Percentiles rank a stretch among this genome's conserved stretches.
phyloP scores from a whole-genome alignment of 2,888 invertebrate species.

The Nasonovia ribisnigri region DNA sequence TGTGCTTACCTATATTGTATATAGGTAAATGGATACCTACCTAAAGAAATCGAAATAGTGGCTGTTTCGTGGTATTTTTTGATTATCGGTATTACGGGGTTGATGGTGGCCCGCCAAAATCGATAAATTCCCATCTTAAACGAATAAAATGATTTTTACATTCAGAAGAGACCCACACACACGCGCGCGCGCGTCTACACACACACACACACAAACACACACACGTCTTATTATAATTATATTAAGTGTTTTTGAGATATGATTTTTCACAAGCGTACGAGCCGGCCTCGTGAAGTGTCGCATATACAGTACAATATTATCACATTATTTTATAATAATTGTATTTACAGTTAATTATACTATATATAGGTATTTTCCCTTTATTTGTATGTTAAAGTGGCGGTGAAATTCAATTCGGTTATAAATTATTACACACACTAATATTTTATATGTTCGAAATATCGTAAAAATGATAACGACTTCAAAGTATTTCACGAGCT shows the following conservation, averaged over 20 bases:
- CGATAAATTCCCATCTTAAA: background rate
- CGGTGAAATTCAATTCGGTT: background rate
- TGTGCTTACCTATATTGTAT: too few species aligned
- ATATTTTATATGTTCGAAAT: background rate
- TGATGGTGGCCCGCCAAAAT: background rate
- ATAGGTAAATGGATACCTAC: background rate
- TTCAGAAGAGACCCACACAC: background rate
- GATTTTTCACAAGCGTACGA: background rate
- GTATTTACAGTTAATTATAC: background rate
- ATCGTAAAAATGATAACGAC: background rate
- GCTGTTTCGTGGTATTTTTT: background rate
- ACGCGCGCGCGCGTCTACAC: accelerated
- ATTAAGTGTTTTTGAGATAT: background rate
- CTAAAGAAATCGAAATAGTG: background rate
- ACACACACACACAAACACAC: background rate
- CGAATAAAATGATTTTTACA: background rate
- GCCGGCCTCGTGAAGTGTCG: background rate
- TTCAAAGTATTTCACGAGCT: background rate
- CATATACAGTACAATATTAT: background rate
- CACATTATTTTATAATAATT: background rate
- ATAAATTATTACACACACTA: background rate
- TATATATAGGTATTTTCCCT: background rate
- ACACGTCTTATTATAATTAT: background rate
- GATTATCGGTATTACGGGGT: background rate
- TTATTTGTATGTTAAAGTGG: background rate